phyloP scores from a whole-genome alignment of 2,113 vertebrate genomes.

The Gadus chalcogrammus region DNA sequence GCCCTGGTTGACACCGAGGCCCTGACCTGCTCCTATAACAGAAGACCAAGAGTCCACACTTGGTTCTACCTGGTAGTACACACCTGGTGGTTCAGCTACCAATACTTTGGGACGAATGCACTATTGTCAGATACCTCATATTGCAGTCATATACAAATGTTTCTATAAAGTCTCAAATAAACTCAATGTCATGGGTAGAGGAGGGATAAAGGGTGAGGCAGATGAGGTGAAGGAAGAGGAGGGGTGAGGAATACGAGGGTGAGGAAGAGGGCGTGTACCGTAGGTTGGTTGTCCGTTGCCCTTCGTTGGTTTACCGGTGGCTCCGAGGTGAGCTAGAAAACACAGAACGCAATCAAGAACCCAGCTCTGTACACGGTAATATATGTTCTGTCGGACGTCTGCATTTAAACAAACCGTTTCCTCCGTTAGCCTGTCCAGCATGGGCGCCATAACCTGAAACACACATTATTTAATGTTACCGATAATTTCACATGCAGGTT shows the following conservation, averaged over 20 bases:
- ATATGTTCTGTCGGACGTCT: too few species aligned
- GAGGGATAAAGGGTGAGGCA: neutral
- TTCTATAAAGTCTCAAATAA: too few species aligned
- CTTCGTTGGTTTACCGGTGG: conserved; percentile 52
- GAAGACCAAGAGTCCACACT: neutral
- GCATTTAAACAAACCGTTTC: conserved; percentile 4
- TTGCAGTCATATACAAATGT: neutral
- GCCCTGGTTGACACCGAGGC: conserved; percentile 37
- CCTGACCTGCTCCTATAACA: conserved; percentile 20
- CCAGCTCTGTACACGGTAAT: too few species aligned
- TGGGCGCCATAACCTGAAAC: conserved; percentile 23
- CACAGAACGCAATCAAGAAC: too few species aligned
- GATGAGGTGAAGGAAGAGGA: neutral
- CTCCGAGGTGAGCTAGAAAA: conserved; percentile 39
- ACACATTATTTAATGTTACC: neutral
- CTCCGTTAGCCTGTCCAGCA: conserved; percentile 27
- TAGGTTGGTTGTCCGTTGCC: conserved; percentile 50
- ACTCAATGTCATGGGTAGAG: too few species aligned
- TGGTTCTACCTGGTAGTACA: too few species aligned
- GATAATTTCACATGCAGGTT: too few species aligned
- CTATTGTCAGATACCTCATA: too few species aligned
- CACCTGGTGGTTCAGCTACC: too few species aligned
- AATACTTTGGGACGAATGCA: too few species aligned
- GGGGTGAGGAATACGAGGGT: neutral
- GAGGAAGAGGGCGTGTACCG: conserved; percentile 38